Percentiles rank a stretch among this genome's conserved stretches.
These are phyloP conservation scores for Oceanodroma tethys DNA, from an alignment of 2,113 vertebrate genomes.

Conservation along the genomic window DNA sequence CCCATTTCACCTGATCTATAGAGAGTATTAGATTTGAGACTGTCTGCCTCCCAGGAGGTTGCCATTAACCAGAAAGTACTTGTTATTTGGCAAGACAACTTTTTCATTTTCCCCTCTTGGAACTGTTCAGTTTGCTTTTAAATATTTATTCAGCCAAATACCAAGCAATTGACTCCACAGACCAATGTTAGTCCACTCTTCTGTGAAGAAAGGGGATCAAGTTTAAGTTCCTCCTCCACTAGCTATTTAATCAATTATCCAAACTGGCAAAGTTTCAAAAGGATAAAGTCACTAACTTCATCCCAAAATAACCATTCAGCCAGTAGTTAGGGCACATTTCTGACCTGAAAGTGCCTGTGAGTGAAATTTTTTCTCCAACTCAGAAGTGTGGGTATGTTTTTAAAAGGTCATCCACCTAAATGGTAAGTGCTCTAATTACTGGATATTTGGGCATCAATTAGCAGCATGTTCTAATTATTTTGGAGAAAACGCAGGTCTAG, in stretches of 20 bases:
- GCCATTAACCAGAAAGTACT: neutral
- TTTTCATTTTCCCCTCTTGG: slow-evolving; percentile 11
- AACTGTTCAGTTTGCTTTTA: slow-evolving; percentile 25
- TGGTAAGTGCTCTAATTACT: neutral
- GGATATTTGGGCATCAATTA: neutral
- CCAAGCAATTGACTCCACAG: neutral
- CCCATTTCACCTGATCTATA: neutral
- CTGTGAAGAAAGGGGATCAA: neutral
- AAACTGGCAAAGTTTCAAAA: slow-evolving; percentile 34
- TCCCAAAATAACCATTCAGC: slow-evolving; percentile 16
- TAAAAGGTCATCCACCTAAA: slow-evolving; percentile 1
- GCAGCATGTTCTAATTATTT: neutral
- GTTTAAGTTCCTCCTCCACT: slow-evolving; percentile 30
- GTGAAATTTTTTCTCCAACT: neutral
- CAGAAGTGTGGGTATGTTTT: neutral
- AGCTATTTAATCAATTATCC: slow-evolving; percentile 54
- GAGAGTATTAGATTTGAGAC: neutral
- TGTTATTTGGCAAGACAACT: neutral
- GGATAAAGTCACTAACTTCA: slow-evolving; percentile 1
- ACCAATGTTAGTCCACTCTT: neutral
- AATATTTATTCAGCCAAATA: slow-evolving; percentile 53
- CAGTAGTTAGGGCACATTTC: neutral
- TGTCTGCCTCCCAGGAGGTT: neutral
- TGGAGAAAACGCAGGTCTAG: neutral
- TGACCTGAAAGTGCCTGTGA: neutral